Evolutionary conservation across 2,113 vertebrate species (phyloP), one percentile per base, ranked within the genome.

Genomic region (Tenebrosternarchus preto): DNA sequence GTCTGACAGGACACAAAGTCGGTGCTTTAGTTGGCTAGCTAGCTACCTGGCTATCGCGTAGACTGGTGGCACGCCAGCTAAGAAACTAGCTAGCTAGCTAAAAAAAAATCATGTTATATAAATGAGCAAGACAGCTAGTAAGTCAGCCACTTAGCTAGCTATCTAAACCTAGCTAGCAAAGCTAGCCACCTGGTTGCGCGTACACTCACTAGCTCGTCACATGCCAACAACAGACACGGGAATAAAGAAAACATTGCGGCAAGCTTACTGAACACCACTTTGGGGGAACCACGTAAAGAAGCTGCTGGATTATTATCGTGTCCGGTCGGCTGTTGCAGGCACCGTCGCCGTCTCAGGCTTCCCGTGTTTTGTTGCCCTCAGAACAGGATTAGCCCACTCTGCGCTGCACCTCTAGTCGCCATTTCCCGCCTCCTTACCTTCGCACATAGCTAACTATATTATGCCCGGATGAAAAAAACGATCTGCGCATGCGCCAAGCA

Each of bases 361-460:
- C 68, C 78, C 5, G 57, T 61, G 79, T 78, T 60, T 72, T 70
- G 60, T 79, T 88, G 77, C 88, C 39, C 85, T 92, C 86, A 92
- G 81, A 82, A 78, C 70, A 89, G 80, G 86, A 90, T 87, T 89
- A 78, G 66, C 89, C 87, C 86, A 90, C 90, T 87, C 86, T 89
- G 91, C 90, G 93, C 89, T 92, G 94, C 92, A 93, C 93, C 92
- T 90, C 92, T 93, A 91, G 95, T 93, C 96, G 95, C 96, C 95
- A 97, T 97, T 97, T 97, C 96, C 95, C 96, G 95, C 96, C 96
- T 93, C 92, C 84, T 86, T 95, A 95, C 95, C 93, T 36, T 50
- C 43, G 15, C 93, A 31, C 93, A 91, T 93, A 93, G 90, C 86
- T 78, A 76, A 81, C 85, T 71, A 89, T 89, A 92, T 91, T 22